phyloP scores from a whole-genome alignment of 2,113 vertebrate species.

The Chaetura pelagica region DNA sequence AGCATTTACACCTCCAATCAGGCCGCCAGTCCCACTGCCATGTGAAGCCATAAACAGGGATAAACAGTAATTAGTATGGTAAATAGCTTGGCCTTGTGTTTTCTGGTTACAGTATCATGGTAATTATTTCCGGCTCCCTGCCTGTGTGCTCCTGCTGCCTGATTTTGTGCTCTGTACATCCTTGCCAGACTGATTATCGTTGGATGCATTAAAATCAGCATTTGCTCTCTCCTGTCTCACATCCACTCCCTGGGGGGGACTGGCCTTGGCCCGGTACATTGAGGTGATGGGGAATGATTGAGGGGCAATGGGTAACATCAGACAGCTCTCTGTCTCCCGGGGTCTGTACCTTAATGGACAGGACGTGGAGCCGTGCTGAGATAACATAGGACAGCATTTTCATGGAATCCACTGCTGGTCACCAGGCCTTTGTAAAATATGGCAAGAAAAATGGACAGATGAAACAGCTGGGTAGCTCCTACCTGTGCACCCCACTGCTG shows the following conservation, averaged over 20 bases:
- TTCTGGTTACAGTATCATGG: slow-evolving; percentile 68
- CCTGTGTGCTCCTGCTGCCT: slow-evolving; percentile 46
- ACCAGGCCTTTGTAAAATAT: not conserved
- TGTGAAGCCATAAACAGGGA: slow-evolving; percentile 61
- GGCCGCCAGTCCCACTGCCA: slow-evolving; percentile 33
- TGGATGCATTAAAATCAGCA: not conserved
- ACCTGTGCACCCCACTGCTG: fast-evolving
- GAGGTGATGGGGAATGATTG: not conserved
- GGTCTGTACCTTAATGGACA: not conserved
- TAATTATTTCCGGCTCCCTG: slow-evolving; percentile 64
- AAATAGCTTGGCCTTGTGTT: slow-evolving; percentile 65
- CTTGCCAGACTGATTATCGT: slow-evolving; percentile 49
- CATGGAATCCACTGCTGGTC: fast-evolving
- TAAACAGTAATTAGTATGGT: slow-evolving; percentile 72
- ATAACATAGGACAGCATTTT: not conserved
- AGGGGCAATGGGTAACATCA: not conserved
- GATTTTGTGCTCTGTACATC: slow-evolving; percentile 33
- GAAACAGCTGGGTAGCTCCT: not conserved
- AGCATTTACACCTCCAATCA: slow-evolving; percentile 27
- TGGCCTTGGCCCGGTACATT: not conserved
- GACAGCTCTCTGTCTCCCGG: not conserved
- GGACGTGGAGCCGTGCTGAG: not conserved
- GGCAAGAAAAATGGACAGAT: not conserved
- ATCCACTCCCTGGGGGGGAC: not conserved
- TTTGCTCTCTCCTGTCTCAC: slow-evolving; percentile 3